phyloP scores from a whole-genome alignment of 2,888 invertebrate species.

The Catocala fraxini region DNA sequence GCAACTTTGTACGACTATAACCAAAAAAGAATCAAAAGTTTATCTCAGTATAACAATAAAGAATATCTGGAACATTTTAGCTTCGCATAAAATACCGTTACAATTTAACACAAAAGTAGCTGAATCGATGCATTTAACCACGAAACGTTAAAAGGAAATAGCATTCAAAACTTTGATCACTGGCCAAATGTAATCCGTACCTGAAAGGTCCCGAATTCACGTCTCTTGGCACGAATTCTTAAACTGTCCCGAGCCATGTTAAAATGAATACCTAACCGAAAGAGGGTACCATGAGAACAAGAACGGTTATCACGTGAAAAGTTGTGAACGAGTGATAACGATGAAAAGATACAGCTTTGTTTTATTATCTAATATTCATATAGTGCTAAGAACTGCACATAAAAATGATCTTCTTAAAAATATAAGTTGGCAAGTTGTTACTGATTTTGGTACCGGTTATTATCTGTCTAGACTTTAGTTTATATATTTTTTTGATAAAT shows the following conservation, averaged over 20 bases:
- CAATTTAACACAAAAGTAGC: slow-evolving; percentile 49
- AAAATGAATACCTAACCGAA: slow-evolving; percentile 52
- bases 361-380: too few species aligned
- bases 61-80: slow-evolving; percentile 5
- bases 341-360: too few species aligned
- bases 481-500: too few species aligned
- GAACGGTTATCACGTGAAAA: slow-evolving; percentile 8
- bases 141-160: slow-evolving; percentile 60
- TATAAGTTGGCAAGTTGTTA: too few species aligned
- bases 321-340: too few species aligned
- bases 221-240: slow-evolving; percentile 78
- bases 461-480: too few species aligned
- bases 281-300: slow-evolving; percentile 24
- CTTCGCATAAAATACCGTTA: slow-evolving; percentile 21
- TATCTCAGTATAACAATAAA: not conserved
- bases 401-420: too few species aligned
- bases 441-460: too few species aligned
- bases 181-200: slow-evolving; percentile 75
- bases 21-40: not conserved
- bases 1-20: too few species aligned
- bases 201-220: slow-evolving; percentile 70
- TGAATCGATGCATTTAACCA: slow-evolving; percentile 54
- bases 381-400: too few species aligned
- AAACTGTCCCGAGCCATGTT: slow-evolving; percentile 64
- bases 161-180: slow-evolving; percentile 69